Evolutionary conservation across 2,888 invertebrate genomes (phyloP), one percentile per base, ranked within the genome.

Genomic region (Diadegma fenestrale): DNA sequence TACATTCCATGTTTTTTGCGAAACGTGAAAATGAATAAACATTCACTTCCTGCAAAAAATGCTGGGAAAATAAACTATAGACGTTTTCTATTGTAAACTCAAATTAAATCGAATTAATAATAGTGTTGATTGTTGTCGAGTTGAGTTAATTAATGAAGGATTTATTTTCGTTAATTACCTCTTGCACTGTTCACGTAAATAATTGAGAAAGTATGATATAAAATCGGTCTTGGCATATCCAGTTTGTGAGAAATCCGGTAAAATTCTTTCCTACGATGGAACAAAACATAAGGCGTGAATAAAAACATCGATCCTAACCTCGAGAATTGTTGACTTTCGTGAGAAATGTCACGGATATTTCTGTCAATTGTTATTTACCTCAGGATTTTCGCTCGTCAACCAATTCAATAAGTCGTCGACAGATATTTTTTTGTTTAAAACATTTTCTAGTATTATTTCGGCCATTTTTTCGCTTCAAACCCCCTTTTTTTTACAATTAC

Each of bases 171-270:
- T 33, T n/a, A 61, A 64, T 82, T 88, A 91, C 91, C 91, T 88
- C 84, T 84, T 86, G 69, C 90, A 90, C 80, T 91, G 90, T 73
- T 89, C 88, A 63, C 88, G 84, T 19, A 92, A 82, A 82, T 89
- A 89, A 87, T 90, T 88, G 68, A 91, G 86, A 87, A 91, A 91
- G 82, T 89, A 89, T 1, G 86, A 83, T 33, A 90, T 82, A 80
- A 91, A 92, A 54, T 90, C 91, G 8, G 87, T 87, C 64, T 86
- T 87, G 26, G 88, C 80, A 72, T 88, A 88, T 78, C 76, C 85
- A 72, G 73, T 86, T 81, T 84, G 84, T 30, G 54, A 71, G n/a
- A 87, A 37, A 79, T 78, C 84, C 43, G 85, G 71, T n/a, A 75
- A 80, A 41, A 83, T 68, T 45, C 63, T 73, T 14, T 85, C 84